Percentiles rank a stretch among this genome's conserved stretches.
Conservation (phyloP, 1,140 invertebrate genomes). For the Drosophila obscura region DNA sequence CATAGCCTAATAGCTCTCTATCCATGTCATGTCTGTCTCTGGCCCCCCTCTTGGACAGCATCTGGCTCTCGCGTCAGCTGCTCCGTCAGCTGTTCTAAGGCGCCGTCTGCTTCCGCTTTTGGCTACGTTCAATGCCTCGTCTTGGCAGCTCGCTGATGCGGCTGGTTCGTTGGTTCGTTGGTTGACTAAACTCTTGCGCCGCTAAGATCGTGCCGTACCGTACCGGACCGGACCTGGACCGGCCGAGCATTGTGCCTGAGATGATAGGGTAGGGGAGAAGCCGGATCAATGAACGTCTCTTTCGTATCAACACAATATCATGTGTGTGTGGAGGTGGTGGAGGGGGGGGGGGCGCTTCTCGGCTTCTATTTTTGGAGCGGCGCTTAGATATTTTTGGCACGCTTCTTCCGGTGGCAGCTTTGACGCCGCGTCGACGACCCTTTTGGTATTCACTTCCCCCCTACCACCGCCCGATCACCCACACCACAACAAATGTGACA, state of each 20-base stretch:
- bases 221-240: conserved; percentile 16
- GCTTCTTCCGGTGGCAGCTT: conserved; percentile 53
- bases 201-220: background rate
- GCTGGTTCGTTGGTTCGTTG: conserved; percentile 18
- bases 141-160: background rate
- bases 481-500: conserved; percentile 6
- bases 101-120: conserved; percentile 41
- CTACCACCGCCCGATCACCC: background rate
- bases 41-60: no score
- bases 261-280: no score
- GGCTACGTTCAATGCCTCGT: conserved; percentile 22
- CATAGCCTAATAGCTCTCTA: background rate
- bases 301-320: conserved; percentile 4
- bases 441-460: conserved; percentile 32
- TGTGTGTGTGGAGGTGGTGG: no score
- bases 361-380: conserved; percentile 59
- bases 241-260: background rate
- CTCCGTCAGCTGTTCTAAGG: conserved; percentile 49
- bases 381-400: conserved; percentile 77
- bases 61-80: conserved; percentile 25
- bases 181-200: conserved; percentile 12
- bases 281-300: conserved; percentile 32
- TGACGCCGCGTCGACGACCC: conserved; percentile 66
- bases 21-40: background rate
- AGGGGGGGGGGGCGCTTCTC: conserved; percentile 1